phyloP scores from a whole-genome alignment of 1,140 invertebrate species.

The Zaprionus camerounensis region DNA sequence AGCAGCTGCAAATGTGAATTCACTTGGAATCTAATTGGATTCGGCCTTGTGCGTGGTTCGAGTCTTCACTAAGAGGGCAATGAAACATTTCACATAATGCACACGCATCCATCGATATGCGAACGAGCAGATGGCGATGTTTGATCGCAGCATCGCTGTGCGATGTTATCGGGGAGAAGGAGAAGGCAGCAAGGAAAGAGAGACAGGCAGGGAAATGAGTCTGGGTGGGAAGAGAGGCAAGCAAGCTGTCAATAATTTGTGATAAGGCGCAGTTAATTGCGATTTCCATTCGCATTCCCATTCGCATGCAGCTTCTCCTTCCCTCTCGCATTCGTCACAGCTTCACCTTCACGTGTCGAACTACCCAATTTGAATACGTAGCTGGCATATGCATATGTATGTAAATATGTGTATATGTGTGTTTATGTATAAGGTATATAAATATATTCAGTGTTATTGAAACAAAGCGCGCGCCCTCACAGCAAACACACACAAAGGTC shows the following conservation, averaged over 20 bases:
- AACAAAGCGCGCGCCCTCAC: conserved; percentile 35
- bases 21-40: conserved; percentile 52
- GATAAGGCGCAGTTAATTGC: conserved; percentile 52
- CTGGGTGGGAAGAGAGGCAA: neutral
- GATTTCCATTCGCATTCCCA: conserved; percentile 18
- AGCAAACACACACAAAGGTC: conserved; percentile 1
- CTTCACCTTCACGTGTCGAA: conserved; percentile 42
- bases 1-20: neutral
- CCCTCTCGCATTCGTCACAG: conserved; percentile 49
- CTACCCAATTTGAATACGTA: conserved; percentile 32
- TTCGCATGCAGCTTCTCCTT: neutral
- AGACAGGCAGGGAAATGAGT: neutral
- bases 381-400: conserved; percentile 12
- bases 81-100: neutral
- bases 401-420: conserved; percentile 24
- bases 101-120: conserved; percentile 2
- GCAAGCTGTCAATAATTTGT: conserved; percentile 9
- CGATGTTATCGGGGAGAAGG: neutral
- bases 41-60: conserved; percentile 34
- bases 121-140: neutral
- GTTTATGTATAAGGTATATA: conserved; percentile 27
- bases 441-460: conserved; percentile 62
- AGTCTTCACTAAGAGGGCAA: conserved; percentile 32
- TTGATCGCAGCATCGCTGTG: neutral
- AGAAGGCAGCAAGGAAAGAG: neutral